Base-by-base conservation (phyloP, 2,113 vertebrate genomes). In the Sander lucioperca region DNA sequence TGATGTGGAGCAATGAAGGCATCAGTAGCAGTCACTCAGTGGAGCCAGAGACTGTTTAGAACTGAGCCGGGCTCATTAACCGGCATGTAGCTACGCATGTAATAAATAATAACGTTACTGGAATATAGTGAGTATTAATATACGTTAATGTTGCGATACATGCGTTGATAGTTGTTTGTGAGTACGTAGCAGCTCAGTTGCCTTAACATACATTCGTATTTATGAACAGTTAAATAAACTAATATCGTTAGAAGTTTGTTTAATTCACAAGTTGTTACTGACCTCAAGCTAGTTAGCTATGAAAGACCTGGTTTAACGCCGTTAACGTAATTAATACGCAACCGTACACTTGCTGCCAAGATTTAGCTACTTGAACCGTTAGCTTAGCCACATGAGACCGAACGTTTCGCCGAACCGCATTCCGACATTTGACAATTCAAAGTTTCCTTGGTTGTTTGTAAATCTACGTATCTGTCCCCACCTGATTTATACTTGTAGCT, bases 381-480 rank as follows among this genome's bases (percentile, higher is more conserved):
- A 50, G 30, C 36, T 69, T 30, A 43, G 58, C 25, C 23, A 14
- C 14, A 8, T 0, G 13, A n/a, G 3, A 30, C 53, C 1, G 10
- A 43, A 15, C 36, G 4, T 64, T 0, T 27, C 10, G 8, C 19
- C 23, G 54, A 50, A 77, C 11, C 1, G 7, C 30, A 3, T 30
- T 67, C 0, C 18, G 21, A 25, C 58, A 43, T 2, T 1, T 1
- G 0, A 1, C 1, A 33, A 1, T 76, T 77, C 18, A 10, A 10
- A 23, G 5, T 64, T 67, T 16, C 0, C 2, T 16, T 3, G 0
- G 3, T n/a, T 57, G 19, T 54, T 51, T 43, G 1, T 54, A 2
- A 39, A 19, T 16, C 0, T 50, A 0, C 0, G 0, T 2, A 0
- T 27, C 0, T 1, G 3, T 7, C 8, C 48, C 47, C 13, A 27